Percentiles rank a stretch among this genome's conserved stretches.
Conservation (phyloP, 2,113 vertebrate genomes). For the Aphyosemion australe region DNA sequence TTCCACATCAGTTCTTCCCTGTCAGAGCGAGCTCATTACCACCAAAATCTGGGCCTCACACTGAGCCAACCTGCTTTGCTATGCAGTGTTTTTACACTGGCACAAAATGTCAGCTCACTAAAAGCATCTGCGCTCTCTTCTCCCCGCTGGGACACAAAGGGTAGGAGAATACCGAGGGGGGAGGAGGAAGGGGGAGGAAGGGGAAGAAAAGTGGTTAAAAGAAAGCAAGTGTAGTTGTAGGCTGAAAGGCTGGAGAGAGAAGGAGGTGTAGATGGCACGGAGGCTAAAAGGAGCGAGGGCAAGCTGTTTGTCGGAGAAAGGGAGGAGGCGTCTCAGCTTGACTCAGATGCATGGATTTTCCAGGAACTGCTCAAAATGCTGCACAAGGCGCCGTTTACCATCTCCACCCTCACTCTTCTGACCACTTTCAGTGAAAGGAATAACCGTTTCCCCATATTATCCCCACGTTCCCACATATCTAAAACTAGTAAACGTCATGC, state of each 20-base stretch:
- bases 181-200: slow-evolving; percentile 9
- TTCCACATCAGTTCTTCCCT: slow-evolving; percentile 65
- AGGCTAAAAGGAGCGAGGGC: slow-evolving; percentile 30
- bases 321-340: slow-evolving; percentile 38
- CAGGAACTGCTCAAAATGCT: slow-evolving; percentile 22
- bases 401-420: slow-evolving; percentile 23
- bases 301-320: slow-evolving; percentile 37
- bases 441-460: slow-evolving; percentile 9
- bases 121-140: slow-evolving; percentile 66
- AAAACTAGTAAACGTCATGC: slow-evolving; percentile 30
- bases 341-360: slow-evolving; percentile 39
- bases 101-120: slow-evolving; percentile 74
- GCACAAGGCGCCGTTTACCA: slow-evolving; percentile 23
- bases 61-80: slow-evolving; percentile 75
- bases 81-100: slow-evolving; percentile 70
- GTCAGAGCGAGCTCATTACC: slow-evolving; percentile 74
- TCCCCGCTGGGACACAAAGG: slow-evolving; percentile 34
- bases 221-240: slow-evolving; percentile 43
- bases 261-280: slow-evolving; percentile 12
- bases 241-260: slow-evolving; percentile 26
- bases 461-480: slow-evolving; percentile 5
- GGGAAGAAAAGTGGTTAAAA: slow-evolving; percentile 31
- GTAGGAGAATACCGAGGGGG: slow-evolving; percentile 8
- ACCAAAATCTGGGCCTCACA: slow-evolving; percentile 68
- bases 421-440: slow-evolving; percentile 11